Base-by-base conservation (phyloP, 2,797 vertebrate genomes). In the Vireo griseus region DNA sequence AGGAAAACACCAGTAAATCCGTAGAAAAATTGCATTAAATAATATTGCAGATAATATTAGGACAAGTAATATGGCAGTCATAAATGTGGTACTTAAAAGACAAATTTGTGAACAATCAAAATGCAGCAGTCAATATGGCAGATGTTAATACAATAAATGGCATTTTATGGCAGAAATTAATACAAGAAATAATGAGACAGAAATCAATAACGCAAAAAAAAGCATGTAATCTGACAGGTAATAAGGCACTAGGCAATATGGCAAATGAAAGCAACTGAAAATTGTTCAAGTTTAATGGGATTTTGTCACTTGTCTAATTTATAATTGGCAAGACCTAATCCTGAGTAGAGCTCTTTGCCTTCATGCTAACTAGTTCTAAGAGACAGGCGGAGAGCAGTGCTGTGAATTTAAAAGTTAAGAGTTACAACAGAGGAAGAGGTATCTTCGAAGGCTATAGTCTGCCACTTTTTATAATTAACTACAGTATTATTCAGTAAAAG, bases 381-480 rank as follows among this genome's bases (percentile, higher is more conserved):
- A 65, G 5, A 6, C 10, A 61, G 37, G 78, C 5, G 37, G 12
- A 28, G 14, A 79, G 9, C 13, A 59, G 6, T 8, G 37, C 57
- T 42, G 24, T 33, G 48, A 75, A 28, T 7, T 52, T 40, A 33
- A 78, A 71, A 66, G 10, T 7, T 58, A 35, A n/a, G 37, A 84
- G 1, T 73, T 63, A 16, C 18, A 44, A 11, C 0, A 66, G 9
- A 71, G 29, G 10, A 61, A 44, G 50, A 59, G 2, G 0, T 51
- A 29, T 24, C 31, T 86, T 87, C 48, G 76, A 73, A 91, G 11
- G 4, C 13, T 29, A 7, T 50, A 71, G 21, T 39, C 14, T 39
- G 57, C 48, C 12, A 48, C 13, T 3, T 81, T 77, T 29, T 29
- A 25, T 45, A 19, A 66, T 63, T 69, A 73, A 55, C 6, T 37